Conservation (phyloP, 2,113 vertebrate genomes). For the Antechinus stuartii region DNA sequence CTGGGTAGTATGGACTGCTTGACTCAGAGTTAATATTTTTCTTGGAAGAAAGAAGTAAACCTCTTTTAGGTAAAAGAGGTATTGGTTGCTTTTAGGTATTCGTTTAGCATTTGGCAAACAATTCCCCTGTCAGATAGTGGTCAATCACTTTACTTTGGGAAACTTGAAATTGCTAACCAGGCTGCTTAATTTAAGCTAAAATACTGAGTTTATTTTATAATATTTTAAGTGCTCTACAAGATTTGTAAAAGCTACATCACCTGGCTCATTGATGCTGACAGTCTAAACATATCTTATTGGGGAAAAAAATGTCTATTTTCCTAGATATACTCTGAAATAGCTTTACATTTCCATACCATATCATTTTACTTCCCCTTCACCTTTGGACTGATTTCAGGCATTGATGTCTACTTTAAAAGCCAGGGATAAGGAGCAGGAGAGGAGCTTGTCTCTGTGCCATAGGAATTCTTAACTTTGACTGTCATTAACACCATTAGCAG, state of each 20-base stretch:
- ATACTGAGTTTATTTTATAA: constrained; percentile 16
- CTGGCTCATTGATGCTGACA: constrained; percentile 18
- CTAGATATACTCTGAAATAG: constrained; percentile 45
- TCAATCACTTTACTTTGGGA: constrained; percentile 23
- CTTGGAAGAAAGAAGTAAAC: constrained; percentile 25
- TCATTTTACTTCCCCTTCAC: constrained; percentile 11
- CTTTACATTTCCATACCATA: constrained; percentile 56
- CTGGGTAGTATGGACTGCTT: constrained; percentile 36
- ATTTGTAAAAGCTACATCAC: constrained; percentile 42
- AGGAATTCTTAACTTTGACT: constrained; percentile 78
- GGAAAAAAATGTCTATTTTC: constrained; percentile 19
- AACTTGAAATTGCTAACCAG: constrained; percentile 18
- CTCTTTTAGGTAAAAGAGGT: constrained; percentile 41
- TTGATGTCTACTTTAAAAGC: constrained; percentile 11
- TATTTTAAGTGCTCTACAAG: neutral
- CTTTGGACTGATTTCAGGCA: constrained; percentile 48
- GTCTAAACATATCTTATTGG: constrained; percentile 31
- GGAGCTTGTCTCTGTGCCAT: constrained; percentile 69
- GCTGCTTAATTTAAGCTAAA: constrained; percentile 10
- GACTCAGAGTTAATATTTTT: constrained; percentile 22
- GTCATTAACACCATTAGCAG: constrained; percentile 78
- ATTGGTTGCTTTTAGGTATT: constrained; percentile 23
- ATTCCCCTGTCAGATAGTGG: constrained; percentile 32
- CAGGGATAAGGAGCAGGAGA: constrained; percentile 47
- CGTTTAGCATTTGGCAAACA: constrained; percentile 37